Conservation (phyloP, 2,888 invertebrate genomes). For the Tenthredo scrophulariae region DNA sequence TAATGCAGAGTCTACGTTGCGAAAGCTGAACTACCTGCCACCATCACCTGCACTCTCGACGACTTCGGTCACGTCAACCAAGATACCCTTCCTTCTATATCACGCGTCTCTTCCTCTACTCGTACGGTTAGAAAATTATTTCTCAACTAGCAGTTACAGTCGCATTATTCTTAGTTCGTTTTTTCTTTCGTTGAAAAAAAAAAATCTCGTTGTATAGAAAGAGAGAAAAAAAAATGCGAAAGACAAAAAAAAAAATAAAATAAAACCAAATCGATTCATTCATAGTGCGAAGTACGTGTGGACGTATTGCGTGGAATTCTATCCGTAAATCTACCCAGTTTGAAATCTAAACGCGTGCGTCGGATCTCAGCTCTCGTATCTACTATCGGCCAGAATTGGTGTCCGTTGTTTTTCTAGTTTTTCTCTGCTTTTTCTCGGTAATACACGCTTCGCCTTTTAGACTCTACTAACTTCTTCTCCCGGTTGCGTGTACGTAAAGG, state of each 20-base stretch:
- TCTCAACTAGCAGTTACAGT: background rate
- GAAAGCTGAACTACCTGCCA: conserved; percentile 26
- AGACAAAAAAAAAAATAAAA: background rate
- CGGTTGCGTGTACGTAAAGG: conserved; percentile 18
- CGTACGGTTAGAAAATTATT: background rate
- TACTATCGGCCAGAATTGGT: conserved; percentile 23
- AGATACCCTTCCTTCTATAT: background rate
- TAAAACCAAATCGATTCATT: background rate
- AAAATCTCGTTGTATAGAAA: background rate
- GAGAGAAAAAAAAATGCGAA: too few species aligned
- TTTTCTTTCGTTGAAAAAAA: background rate
- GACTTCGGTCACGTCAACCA: conserved; percentile 37
- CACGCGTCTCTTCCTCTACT: background rate
- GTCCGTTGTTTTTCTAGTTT: conserved; percentile 34
- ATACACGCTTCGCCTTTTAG: conserved; percentile 33
- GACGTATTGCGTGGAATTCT: background rate
- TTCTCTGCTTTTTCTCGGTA: background rate
- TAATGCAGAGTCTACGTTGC: conserved; percentile 65
- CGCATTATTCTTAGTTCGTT: background rate
- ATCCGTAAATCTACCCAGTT: conserved; percentile 5
- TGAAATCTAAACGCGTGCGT: conserved; percentile 27
- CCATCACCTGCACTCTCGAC: conserved; percentile 39
- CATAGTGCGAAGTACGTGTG: background rate
- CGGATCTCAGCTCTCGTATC: background rate
- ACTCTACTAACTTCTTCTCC: conserved; percentile 16